Evolutionary conservation across 1,140 invertebrate species (phyloP), one percentile per base, ranked within the genome.

Genomic region (Drosophila nasuta): DNA sequence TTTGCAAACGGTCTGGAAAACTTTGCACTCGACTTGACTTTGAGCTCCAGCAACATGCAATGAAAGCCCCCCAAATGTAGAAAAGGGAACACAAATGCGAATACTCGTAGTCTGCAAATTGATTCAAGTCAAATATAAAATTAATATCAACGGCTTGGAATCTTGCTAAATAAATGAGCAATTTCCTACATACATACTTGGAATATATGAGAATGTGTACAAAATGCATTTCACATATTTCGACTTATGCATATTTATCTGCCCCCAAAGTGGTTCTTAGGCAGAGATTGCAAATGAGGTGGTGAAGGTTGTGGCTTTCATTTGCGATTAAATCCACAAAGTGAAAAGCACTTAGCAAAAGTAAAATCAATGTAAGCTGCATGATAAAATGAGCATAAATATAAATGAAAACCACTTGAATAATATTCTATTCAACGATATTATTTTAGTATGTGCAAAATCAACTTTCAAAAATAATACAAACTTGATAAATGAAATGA

Each of bases 1-100:
- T 88, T 88, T 88, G 85, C 85, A 20, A 89, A 85, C 64, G 77
- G 83, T 77, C 81, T 75, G 77, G 70, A 83, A 88, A 75, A 78
- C 85, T 83, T 80, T 83, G 79, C 82, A 82, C 76, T 88, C 65
- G 72, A 77, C 79, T 79, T 70, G 82, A 58, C 30, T 69, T 49
- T 68, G 25, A 69, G 58, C 43, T 64, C 60, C 51, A 54, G 33
- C 66, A 49, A 30, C 30, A 38, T 41, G 33, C 45, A 15, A 59
- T 35, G n/a, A 54, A 45, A 59, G 15, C 46, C 20, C 46, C 54
- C 4, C 25, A 62, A 10, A 52, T 41, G 30, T 49, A 11, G 15
- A 43, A 15, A 57, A 17, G 15, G 35, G 15, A 54, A 30, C 17
- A 17, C 30, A 38, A 70, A 48, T 64, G 43, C n/a, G 35, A 77